These are phyloP conservation scores for Sminthopsis crassicaudata DNA, from an alignment of 2,113 vertebrate species.

Conservation along the genomic window DNA sequence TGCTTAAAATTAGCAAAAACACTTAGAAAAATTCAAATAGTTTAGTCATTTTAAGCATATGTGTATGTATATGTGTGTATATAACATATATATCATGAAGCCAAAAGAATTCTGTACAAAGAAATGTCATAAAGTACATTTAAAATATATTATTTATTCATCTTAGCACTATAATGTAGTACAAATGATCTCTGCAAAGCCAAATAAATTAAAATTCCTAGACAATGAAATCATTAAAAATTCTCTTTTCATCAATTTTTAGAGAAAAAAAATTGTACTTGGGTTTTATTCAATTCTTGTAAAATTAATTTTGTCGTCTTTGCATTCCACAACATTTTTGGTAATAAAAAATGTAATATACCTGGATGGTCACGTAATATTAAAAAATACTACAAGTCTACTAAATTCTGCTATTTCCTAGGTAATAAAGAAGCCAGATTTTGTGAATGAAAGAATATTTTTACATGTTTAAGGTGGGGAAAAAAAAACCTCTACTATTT, in stretches of 20 bases:
- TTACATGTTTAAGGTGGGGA: neutral
- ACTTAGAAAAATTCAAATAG: neutral
- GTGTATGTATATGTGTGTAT: neutral
- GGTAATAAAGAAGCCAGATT: neutral
- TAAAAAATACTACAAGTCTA: neutral
- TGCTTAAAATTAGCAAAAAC: slow-evolving; percentile 27
- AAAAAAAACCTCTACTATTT: neutral
- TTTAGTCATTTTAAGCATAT: neutral
- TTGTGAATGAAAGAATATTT: slow-evolving; percentile 26
- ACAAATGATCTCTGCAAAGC: neutral
- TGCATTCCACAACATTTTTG: neutral
- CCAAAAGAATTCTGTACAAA: slow-evolving; percentile 36
- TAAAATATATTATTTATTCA: slow-evolving; percentile 17
- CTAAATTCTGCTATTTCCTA: neutral
- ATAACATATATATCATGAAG: neutral
- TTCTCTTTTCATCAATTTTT: slow-evolving; percentile 7
- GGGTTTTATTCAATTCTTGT: neutral
- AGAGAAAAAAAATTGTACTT: neutral
- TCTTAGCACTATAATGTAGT: slow-evolving; percentile 27
- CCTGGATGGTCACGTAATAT: slow-evolving; percentile 1
- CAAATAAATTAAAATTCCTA: slow-evolving; percentile 33
- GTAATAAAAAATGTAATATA: slow-evolving; percentile 31
- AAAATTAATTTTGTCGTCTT: neutral
- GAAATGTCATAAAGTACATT: neutral
- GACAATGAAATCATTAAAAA: neutral